Evolutionary conservation across 2,113 vertebrate species (phyloP).

Genomic region (Scomber colias): DNA sequence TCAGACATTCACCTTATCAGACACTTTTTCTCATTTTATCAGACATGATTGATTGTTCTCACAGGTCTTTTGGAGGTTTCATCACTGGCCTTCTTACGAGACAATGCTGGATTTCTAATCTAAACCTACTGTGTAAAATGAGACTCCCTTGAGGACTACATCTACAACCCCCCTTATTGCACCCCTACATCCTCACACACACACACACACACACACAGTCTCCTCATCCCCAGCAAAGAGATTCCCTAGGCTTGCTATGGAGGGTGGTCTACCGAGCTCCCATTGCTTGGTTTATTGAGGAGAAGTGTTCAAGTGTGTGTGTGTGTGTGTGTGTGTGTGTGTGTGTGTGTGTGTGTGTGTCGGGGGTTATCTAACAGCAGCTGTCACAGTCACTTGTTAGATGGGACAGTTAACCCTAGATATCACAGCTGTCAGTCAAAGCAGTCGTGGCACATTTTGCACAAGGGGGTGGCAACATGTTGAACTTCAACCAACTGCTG

Average conservation of each 20-base stretch:
- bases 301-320: conserved; percentile 36
- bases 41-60: conserved; percentile 35
- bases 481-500: conserved; percentile 65
- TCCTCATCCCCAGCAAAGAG: conserved; percentile 23
- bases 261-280: conserved; percentile 59
- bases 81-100: conserved; percentile 44
- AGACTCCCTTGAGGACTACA: conserved; percentile 51
- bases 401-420: conserved; percentile 63
- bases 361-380: conserved; percentile 71
- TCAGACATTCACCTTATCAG: conserved; percentile 2
- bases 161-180: conserved; percentile 23
- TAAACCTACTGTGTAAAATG: conserved; percentile 69
- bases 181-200: not conserved
- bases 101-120: conserved; percentile 64
- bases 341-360: conserved; percentile 2
- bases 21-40: not conserved
- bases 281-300: conserved; percentile 34
- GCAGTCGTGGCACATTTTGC: conserved; percentile 45
- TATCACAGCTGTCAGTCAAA: conserved; percentile 72
- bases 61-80: conserved; percentile 39
- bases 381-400: conserved; percentile 78
- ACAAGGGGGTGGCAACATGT: conserved; percentile 46
- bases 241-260: conserved; percentile 36
- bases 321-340: too few relatives aligned
- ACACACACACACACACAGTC: conserved; percentile 24